Evolutionary conservation across 2,888 invertebrate genomes (phyloP), one percentile per base, ranked within the genome.

Genomic region (Petrophora chlorosata): DNA sequence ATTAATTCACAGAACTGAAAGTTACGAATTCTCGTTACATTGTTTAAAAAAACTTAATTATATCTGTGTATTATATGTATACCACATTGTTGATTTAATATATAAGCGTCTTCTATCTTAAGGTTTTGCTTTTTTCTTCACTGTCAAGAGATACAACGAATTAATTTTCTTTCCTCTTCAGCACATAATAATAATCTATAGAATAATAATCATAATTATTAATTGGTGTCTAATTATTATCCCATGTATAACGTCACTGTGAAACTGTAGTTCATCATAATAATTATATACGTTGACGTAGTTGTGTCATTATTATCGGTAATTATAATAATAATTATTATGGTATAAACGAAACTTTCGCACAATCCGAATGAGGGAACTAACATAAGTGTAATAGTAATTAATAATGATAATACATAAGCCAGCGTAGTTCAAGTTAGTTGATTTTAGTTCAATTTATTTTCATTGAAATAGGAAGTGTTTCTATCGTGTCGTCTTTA

Each of bases 1-100:
- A 90, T 77, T 72, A 67, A 85, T 85, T 90, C 90, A 91, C 90
- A 89, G 90, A 87, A 90, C 90, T 91, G 91, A 91, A 85, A 82
- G 85, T 85, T 82, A 86, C 85, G 82, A 50, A 38, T 43, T 50
- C 49, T 88, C 85, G 88, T 90, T 90, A 85, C 79, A 80, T 87
- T 89, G 79, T 85, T 86, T 83, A 75, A 73, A 73, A 63, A 61
- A 68, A 73, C 76, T 73, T 84, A 80, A 84, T 79, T 82, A 74
- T 79, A 73, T 53, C 59, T 79, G 65, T 78, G 64, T 86, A 84
- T 76, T 53, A 83, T 87, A 85, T 84, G 80, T 85, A 84, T 86
- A 85, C 73, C 76, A 39, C 43, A 50, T 85, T 88, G 88, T 90
- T 88, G 78, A 81, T 88, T 88, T 88, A 82, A 79, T 84, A 79